phyloP scores from a whole-genome alignment of 37 sponge, comb jelly and placozoan genomes.

The Theonella swinhoei region DNA sequence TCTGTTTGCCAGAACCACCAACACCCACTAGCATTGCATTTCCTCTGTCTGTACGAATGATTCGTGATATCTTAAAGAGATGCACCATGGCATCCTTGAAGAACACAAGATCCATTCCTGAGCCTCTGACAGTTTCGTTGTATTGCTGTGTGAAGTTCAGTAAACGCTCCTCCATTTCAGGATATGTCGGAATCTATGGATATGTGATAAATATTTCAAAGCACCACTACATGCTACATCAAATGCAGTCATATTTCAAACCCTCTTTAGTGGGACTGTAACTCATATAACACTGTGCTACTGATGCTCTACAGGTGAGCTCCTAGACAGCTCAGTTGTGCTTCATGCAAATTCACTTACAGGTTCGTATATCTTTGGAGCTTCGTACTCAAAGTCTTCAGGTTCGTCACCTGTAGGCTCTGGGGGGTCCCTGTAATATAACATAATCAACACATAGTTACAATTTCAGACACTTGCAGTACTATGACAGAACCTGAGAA shows the following conservation, averaged over 20 bases:
- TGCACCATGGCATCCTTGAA: constrained; percentile 99
- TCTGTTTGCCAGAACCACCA: constrained; percentile 99
- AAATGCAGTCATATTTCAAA: not conserved
- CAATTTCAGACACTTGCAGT: not conserved
- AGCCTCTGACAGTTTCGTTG: constrained; percentile 96
- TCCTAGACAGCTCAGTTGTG: not conserved
- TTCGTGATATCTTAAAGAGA: constrained; percentile 94
- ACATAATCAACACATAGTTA: not conserved
- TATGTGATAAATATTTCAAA: not conserved
- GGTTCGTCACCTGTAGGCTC: constrained; percentile 97
- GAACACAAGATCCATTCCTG: constrained; percentile 99
- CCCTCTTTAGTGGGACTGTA: not conserved
- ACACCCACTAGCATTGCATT: constrained; percentile 98
- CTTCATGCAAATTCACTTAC: constrained; percentile 40
- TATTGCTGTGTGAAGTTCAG: constrained; percentile 79
- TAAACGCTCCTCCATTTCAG: constrained; percentile 82
- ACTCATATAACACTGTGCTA: not conserved
- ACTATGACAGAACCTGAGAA: constrained; percentile 65
- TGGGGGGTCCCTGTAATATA: constrained; percentile 80
- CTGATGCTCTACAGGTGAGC: no score
- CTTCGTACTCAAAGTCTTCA: constrained; percentile 91
- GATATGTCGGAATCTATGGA: constrained; percentile 74
- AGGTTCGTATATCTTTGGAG: constrained; percentile 98
- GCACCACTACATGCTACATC: not conserved
- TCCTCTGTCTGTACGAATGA: constrained; percentile 97